These are phyloP conservation scores for Eudemis profundana DNA, from an alignment of 2,888 invertebrate species.

Conservation along the genomic window DNA sequence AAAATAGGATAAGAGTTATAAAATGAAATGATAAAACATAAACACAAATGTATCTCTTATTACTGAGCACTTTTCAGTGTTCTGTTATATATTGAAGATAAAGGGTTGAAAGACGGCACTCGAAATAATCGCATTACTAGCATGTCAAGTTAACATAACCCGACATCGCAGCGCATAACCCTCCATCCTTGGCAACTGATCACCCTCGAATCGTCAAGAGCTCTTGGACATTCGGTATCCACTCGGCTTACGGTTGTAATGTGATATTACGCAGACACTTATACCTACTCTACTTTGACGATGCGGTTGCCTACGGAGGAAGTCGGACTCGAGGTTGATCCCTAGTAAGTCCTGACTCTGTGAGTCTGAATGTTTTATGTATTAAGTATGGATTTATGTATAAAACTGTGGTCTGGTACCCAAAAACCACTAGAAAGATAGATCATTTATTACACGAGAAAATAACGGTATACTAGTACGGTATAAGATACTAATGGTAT, in stretches of 20 bases:
- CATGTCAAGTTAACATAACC: constrained; percentile 10
- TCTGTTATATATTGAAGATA: too few species aligned
- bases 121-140: constrained; percentile 6
- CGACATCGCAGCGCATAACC: constrained; percentile 1
- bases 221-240: constrained; percentile 11
- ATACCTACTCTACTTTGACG: not conserved
- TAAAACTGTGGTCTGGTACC: too few species aligned
- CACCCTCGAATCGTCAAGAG: constrained; percentile 1
- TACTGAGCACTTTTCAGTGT: not conserved
- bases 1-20: not conserved
- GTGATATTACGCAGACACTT: not conserved
- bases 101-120: not conserved
- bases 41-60: too few species aligned
- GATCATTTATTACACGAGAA: too few species aligned
- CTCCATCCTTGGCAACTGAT: constrained; percentile 3
- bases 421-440: too few species aligned
- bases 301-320: not conserved
- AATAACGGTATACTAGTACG: too few species aligned
- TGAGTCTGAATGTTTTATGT: too few species aligned
- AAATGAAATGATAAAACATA: not conserved
- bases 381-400: too few species aligned
- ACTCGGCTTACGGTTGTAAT: not conserved
- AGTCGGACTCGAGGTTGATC: too few species aligned
- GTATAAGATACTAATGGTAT: too few species aligned
- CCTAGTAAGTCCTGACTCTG: too few species aligned